Evolutionary conservation across 2,888 invertebrate species (phyloP), one percentile per base, ranked within the genome.

Genomic region (Pilophorus perplexus): DNA sequence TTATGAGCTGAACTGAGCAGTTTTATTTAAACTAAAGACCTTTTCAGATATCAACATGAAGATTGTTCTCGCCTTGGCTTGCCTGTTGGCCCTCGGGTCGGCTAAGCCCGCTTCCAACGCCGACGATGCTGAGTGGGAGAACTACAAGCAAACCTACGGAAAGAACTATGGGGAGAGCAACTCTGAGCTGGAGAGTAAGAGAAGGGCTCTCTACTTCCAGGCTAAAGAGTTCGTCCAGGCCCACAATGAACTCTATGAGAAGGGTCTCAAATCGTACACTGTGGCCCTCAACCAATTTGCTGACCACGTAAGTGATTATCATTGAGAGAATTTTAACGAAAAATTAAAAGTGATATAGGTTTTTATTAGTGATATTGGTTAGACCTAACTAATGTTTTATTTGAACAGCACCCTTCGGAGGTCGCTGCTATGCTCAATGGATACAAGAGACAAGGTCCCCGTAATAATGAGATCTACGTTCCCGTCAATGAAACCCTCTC

Each of bases 211-310:
- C 48, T 69, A 64, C 52, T 55, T 42, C 42, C 91, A 93, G 76
- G 93, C 93, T 78, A 86, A 86, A 73, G 85, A 87, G 75, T 86
- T 85, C 77, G 87, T 94, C 74, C 89, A 89, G 54, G 84, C 85
- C 75, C 93, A 94, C 78, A 94, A 94, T 81, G 84, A 86, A 75
- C 79, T 82, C 66, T 90, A 78, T 78, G 83, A 84, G 72, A 75
- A 80, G 73, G 90, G 89, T 0, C 76, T 81, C 57, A 84, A 85
- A 22, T 74, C 83, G 4, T 93, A 79, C 79, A 84, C 84, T 74
- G 77, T 92, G 71, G 83, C 80, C 59, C 77, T 89, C 74, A 94
- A 94, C 80, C 87, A 92, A 78, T 94, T 87, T 77, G 86, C 88
- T 18, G 93, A 94, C 79, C 82, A 93, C 86, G 82, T 80, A 73